These are phyloP conservation scores for Acrocephalus kingi DNA, from an alignment of 2,113 vertebrate genomes.

Conservation along the genomic window DNA sequence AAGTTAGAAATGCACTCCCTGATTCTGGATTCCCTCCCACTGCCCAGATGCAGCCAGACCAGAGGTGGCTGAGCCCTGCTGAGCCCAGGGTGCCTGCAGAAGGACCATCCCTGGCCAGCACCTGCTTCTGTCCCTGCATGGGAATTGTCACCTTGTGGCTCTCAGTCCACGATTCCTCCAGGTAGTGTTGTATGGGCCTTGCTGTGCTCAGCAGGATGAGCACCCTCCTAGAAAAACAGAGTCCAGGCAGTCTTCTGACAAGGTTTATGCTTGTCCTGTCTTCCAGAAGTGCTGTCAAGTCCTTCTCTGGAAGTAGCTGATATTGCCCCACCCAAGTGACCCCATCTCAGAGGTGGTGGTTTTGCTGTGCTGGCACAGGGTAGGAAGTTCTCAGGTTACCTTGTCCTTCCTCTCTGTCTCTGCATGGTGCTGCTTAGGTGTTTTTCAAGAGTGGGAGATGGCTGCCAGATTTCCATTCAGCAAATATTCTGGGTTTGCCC, in stretches of 20 bases:
- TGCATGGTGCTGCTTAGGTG: neutral
- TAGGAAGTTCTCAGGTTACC: neutral
- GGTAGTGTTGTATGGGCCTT: neutral
- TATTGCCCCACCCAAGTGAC: accelerated
- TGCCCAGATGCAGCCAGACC: accelerated
- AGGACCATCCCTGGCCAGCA: neutral
- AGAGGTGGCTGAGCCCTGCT: neutral
- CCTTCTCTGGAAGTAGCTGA: neutral
- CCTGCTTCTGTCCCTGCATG: neutral
- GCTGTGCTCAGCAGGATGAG: neutral
- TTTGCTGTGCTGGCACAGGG: neutral
- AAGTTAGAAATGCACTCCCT: neutral
- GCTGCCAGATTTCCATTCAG: neutral
- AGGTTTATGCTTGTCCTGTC: neutral
- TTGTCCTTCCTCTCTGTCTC: neutral
- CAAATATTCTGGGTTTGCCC: neutral
- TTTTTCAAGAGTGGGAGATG: neutral
- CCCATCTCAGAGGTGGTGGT: neutral
- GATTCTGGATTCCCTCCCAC: neutral
- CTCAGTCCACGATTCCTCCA: accelerated
- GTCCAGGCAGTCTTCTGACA: neutral
- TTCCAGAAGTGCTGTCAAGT: neutral
- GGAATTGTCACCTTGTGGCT: neutral
- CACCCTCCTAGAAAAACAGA: neutral
- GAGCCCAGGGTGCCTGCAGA: neutral